Percentiles rank a stretch among this genome's conserved stretches.
phyloP scores from a whole-genome alignment of 2,888 invertebrate genomes.

The Agrochola lychnidis region DNA sequence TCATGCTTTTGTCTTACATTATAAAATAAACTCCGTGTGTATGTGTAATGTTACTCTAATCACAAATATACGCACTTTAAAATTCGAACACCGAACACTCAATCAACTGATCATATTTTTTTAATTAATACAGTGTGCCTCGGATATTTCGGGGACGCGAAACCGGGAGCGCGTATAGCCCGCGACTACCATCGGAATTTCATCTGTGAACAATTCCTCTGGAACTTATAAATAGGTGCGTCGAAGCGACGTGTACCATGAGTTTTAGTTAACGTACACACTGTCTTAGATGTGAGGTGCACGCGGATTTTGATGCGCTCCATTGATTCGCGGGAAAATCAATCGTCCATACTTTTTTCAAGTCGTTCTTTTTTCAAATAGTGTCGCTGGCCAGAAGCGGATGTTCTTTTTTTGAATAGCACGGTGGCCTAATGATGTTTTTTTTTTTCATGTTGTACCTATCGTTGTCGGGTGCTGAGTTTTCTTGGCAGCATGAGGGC shows the following conservation, averaged over 20 bases:
- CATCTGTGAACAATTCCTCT: slow-evolving; percentile 85
- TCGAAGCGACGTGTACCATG: slow-evolving; percentile 76
- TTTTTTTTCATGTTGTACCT: background rate
- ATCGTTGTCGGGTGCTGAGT: background rate
- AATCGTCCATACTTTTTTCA: slow-evolving; percentile 1
- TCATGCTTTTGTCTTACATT: slow-evolving; percentile 71
- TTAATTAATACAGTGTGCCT: slow-evolving; percentile 57
- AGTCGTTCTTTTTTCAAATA: background rate
- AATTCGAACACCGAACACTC: slow-evolving; percentile 73
- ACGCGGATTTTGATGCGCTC: slow-evolving; percentile 38
- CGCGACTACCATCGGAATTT: slow-evolving; percentile 87
- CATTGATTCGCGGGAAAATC: slow-evolving; percentile 48
- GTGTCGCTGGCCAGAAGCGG: background rate
- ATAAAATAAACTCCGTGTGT: slow-evolving; percentile 62
- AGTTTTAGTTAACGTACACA: slow-evolving; percentile 66
- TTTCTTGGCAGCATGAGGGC: slow-evolving; percentile 32
- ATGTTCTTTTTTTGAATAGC: slow-evolving; percentile 26
- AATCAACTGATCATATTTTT: slow-evolving; percentile 75
- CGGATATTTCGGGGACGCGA: slow-evolving; percentile 74
- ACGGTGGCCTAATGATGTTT: slow-evolving; percentile 22
- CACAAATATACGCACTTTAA: slow-evolving; percentile 78
- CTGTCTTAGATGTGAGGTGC: slow-evolving; percentile 48
- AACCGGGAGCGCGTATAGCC: slow-evolving; percentile 78
- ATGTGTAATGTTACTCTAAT: slow-evolving; percentile 70
- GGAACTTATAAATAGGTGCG: slow-evolving; percentile 90